Evolutionary conservation across 2,888 invertebrate genomes (phyloP), one percentile per base, ranked within the genome.

Genomic region (Augochlorella aurata): DNA sequence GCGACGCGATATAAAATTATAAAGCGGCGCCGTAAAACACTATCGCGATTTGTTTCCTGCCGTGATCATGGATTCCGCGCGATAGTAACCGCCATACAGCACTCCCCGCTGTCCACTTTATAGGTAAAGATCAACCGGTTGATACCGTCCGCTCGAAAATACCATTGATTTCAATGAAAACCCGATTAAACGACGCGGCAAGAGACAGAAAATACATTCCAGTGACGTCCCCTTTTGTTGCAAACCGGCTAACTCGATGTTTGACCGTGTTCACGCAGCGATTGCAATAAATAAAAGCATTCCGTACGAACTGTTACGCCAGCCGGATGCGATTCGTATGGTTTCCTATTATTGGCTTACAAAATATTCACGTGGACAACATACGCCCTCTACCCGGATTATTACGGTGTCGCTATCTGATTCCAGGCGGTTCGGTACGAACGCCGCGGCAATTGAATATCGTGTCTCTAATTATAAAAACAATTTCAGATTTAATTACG

Each of bases 401-500:
- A 65, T 73, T 63, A 78, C 68, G n/a, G 52, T 18, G 38, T 68
- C 14, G 65, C 67, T 79, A 79, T 74, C 73, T 70, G 69, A 78
- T 79, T 54, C 7, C 65, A n/a, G 14, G n/a, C 54, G 65, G 65
- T 73, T 50, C 65, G 4, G 50, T 45, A 61, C 21, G 29, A 63
- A 45, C 47, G n/a, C 18, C 21, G 16, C 47, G 4, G 14, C 74
- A 14, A 76, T 77, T 54, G 70, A 67, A 61, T 77, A 7, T n/a
- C 45, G 38, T 14, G 61, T n/a, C 47, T 68, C 71, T 72, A 67
- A 80, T 80, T 77, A 72, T 72, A 80, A 80, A 77, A 80, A 80
- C 67, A 50, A 67, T 67, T 68, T 12, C 21, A 29, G 61, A 72
- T 80, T 72, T 68, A 71, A 80, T 77, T 77, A 79, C 29, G 44